phyloP scores from a whole-genome alignment of 2,797 vertebrate genomes.

The Premnoplex brunnescens region DNA sequence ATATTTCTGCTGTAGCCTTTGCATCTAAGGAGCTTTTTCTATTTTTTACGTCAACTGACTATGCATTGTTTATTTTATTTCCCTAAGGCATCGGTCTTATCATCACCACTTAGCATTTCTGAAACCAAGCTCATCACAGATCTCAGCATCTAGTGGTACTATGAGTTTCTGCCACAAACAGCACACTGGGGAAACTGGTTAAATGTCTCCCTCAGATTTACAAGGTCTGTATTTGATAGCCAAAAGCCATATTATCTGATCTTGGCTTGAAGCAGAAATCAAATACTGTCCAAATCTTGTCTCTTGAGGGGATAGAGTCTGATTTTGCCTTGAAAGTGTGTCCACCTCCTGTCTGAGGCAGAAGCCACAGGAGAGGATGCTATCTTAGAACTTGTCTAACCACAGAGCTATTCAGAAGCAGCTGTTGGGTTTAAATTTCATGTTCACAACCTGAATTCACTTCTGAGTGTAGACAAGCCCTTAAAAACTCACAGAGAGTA shows the following conservation, averaged over 20 bases:
- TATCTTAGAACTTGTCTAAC: background rate
- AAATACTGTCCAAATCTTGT: background rate
- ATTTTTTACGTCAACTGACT: background rate
- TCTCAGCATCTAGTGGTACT: background rate
- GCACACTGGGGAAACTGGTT: background rate
- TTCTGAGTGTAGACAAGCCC: background rate
- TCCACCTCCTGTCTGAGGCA: background rate
- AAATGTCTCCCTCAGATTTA: background rate
- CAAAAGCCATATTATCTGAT: background rate
- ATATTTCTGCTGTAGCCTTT: background rate
- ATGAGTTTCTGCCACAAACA: background rate
- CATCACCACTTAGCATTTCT: background rate
- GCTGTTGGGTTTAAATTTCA: background rate
- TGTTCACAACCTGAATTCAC: background rate
- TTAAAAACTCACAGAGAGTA: background rate
- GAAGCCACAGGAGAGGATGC: background rate
- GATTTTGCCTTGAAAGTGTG: background rate
- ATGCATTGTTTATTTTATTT: background rate
- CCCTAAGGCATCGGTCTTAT: background rate
- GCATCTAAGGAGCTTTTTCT: background rate
- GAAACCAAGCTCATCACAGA: background rate
- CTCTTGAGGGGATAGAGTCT: background rate
- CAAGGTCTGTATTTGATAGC: background rate
- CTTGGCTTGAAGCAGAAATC: background rate
- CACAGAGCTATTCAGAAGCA: background rate